Evolutionary conservation across 2,113 vertebrate species (phyloP).

Genomic region (Heptranchias perlo): DNA sequence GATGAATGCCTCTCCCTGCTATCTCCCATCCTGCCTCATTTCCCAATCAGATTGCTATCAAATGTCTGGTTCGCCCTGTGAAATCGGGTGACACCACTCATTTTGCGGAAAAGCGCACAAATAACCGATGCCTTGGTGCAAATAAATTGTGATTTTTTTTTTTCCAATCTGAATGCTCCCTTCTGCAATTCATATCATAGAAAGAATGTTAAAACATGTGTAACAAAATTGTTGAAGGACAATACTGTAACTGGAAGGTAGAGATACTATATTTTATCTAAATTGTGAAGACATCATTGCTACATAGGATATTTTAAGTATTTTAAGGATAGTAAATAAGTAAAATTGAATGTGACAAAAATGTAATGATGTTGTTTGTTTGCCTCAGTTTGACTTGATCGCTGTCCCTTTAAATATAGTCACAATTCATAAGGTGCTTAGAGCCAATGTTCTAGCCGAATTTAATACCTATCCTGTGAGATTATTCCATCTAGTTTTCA

Average conservation of each 20-base stretch:
- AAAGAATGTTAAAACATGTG: not conserved
- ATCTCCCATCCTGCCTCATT: constrained; percentile 18
- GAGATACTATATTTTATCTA: not conserved
- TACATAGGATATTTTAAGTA: not conserved
- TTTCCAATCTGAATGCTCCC: not conserved
- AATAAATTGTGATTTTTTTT: not conserved
- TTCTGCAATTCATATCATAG: not conserved
- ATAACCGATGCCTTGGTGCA: not conserved
- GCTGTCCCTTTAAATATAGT: not conserved
- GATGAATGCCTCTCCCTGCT: constrained; percentile 13
- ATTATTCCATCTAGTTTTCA: not conserved
- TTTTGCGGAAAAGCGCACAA: not conserved
- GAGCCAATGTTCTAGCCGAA: not conserved
- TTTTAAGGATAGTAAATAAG: not conserved
- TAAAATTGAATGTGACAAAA: not conserved
- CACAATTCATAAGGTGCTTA: not conserved
- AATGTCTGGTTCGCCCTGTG: not conserved
- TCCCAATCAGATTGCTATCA: not conserved
- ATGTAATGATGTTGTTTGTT: not conserved
- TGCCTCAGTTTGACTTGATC: not conserved
- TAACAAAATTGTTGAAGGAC: not conserved
- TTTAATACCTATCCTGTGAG: not conserved
- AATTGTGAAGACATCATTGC: not conserved
- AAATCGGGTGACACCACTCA: not conserved
- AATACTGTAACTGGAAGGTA: not conserved